Percentiles rank a stretch among this genome's conserved stretches.
Conservation (phyloP, 2,888 invertebrate genomes). For the Synanthedon myopaeformis region DNA sequence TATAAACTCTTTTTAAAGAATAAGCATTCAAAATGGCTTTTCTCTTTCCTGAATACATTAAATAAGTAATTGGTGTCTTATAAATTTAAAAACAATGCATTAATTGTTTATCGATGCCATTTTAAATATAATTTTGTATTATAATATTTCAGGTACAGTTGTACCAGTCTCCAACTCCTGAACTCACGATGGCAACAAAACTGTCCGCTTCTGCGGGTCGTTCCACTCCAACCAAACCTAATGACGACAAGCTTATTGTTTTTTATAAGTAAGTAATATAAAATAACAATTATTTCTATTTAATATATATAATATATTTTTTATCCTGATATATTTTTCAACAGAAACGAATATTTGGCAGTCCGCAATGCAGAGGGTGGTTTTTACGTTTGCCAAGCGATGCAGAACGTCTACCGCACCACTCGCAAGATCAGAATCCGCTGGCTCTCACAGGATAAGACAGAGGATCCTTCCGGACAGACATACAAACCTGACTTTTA, state of each 20-base stretch:
- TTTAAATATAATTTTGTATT: not conserved
- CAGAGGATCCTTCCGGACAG: slow-evolving; percentile 71
- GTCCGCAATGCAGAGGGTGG: slow-evolving; percentile 91
- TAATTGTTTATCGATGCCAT: too few species aligned
- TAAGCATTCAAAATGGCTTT: too few species aligned
- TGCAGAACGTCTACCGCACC: slow-evolving; percentile 90
- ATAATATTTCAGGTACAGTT: slow-evolving; percentile 77
- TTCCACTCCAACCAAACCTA: slow-evolving; percentile 69
- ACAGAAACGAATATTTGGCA: slow-evolving; percentile 87
- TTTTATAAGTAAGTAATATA: slow-evolving; percentile 81
- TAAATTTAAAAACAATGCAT: too few species aligned
- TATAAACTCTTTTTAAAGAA: too few species aligned
- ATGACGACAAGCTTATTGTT: slow-evolving; percentile 85
- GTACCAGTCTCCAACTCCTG: slow-evolving; percentile 86
- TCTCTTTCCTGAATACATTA: too few species aligned
- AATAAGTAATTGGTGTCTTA: too few species aligned
- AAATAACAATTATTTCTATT: too few species aligned
- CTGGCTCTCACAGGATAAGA: slow-evolving; percentile 86
- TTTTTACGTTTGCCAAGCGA: slow-evolving; percentile 89
- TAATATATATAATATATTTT: not conserved
- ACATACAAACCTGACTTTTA: slow-evolving; percentile 91
- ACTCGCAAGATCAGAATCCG: slow-evolving; percentile 89
- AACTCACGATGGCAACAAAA: slow-evolving; percentile 81
- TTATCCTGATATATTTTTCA: not conserved
- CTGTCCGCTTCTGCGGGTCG: slow-evolving; percentile 73